These are phyloP conservation scores for Watsonalla cultraria DNA, from an alignment of 2,888 invertebrate genomes.

Conservation along the genomic window DNA sequence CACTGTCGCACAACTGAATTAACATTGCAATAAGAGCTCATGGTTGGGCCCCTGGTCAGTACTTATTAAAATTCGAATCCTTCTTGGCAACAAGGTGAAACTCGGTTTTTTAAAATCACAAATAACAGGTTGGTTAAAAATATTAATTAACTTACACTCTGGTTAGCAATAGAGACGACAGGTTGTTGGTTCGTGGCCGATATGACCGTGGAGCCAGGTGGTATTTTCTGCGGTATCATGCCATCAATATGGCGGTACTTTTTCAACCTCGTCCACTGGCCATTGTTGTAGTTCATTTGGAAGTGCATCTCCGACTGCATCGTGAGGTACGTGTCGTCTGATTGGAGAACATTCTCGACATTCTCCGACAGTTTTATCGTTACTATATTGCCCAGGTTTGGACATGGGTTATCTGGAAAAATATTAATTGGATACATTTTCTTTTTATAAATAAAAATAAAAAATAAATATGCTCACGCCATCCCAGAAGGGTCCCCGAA, in stretches of 20 bases:
- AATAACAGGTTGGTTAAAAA: neutral
- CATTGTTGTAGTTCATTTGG: slow-evolving; percentile 98
- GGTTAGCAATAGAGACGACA: slow-evolving; percentile 65
- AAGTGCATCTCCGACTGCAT: slow-evolving; percentile 97
- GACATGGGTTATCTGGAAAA: slow-evolving; percentile 93
- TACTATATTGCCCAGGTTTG: slow-evolving; percentile 97
- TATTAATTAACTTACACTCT: slow-evolving; percentile 52
- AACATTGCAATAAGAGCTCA: no score
- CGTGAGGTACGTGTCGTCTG: slow-evolving; percentile 88
- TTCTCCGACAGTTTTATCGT: slow-evolving; percentile 97
- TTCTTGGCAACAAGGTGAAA: no score
- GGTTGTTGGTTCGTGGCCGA: slow-evolving; percentile 64
- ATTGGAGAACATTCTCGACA: slow-evolving; percentile 90
- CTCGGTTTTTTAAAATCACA: no score
- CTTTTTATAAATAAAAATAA: no score
- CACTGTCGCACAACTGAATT: no score
- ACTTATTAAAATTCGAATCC: no score
- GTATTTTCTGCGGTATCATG: slow-evolving; percentile 67
- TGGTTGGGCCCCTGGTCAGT: no score
- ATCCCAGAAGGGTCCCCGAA: no score
- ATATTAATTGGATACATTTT: slow-evolving; percentile 5
- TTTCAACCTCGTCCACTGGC: slow-evolving; percentile 96
- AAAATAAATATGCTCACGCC: no score
- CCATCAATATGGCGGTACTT: slow-evolving; percentile 89
- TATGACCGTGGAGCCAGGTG: slow-evolving; percentile 64